phyloP scores from a whole-genome alignment of 2,113 vertebrate species.

The Hippoglossus stenolepis region DNA sequence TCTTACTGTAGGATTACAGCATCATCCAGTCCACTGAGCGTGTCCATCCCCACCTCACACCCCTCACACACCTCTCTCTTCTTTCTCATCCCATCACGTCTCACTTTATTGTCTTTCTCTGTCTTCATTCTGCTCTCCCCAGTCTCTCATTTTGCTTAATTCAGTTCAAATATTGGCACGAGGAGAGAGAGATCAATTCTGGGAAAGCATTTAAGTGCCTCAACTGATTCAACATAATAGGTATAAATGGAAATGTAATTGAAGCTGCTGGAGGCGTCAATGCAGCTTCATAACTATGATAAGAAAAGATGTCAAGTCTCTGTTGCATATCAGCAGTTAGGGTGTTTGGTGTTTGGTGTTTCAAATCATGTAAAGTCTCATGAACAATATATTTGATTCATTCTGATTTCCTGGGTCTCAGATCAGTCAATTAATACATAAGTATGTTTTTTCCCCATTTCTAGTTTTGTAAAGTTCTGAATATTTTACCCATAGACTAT shows the following conservation, averaged over 20 bases:
- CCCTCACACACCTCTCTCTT: slow-evolving; percentile 1
- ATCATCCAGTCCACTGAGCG: slow-evolving; percentile 39
- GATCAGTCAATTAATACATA: too few species aligned
- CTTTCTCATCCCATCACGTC: neutral
- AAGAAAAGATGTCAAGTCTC: neutral
- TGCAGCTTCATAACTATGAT: neutral
- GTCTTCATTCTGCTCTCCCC: neutral
- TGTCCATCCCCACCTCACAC: slow-evolving; percentile 7
- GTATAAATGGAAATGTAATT: neutral
- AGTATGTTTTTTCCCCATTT: too few species aligned
- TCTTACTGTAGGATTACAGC: slow-evolving; percentile 42
- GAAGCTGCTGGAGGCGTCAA: neutral
- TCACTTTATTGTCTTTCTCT: neutral
- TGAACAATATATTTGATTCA: too few species aligned
- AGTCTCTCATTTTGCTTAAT: slow-evolving; percentile 10
- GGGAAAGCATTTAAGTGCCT: neutral
- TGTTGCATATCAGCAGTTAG: neutral
- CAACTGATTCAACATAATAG: neutral
- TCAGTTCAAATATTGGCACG: neutral
- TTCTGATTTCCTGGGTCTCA: too few species aligned
- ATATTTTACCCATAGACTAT: too few species aligned
- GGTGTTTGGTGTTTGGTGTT: too few species aligned
- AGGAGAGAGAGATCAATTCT: neutral
- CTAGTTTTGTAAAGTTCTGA: too few species aligned
- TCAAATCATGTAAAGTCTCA: neutral